Evolutionary conservation across 2,888 invertebrate species (phyloP).

Genomic region (Sylvicola cinctus): DNA sequence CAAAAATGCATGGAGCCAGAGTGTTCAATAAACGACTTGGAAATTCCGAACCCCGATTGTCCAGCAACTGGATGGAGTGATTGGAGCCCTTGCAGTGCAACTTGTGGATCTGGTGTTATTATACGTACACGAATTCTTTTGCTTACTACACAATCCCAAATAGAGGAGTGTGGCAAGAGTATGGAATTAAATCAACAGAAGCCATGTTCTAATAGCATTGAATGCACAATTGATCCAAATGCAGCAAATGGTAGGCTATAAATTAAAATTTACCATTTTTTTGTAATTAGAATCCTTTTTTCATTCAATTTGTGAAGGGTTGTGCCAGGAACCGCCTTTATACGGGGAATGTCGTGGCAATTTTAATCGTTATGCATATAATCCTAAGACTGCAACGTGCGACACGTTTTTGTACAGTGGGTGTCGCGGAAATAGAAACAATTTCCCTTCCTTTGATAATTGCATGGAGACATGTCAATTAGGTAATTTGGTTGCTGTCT

Average conservation of each 20-base stretch:
- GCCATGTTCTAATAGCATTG: slow-evolving; percentile 41
- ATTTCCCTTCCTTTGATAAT: slow-evolving; percentile 63
- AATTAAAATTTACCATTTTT: not conserved
- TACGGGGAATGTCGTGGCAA: slow-evolving; percentile 73
- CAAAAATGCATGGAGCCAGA: slow-evolving; percentile 49
- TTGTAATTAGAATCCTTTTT: slow-evolving; percentile 2
- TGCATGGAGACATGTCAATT: slow-evolving; percentile 45
- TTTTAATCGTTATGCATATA: slow-evolving; percentile 77
- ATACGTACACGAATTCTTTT: slow-evolving; percentile 48
- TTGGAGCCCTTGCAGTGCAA: slow-evolving; percentile 81
- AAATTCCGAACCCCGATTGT: slow-evolving; percentile 37
- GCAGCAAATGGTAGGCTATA: slow-evolving; percentile 48
- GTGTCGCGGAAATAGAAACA: slow-evolving; percentile 78
- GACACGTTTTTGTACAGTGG: slow-evolving; percentile 76
- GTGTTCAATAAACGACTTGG: slow-evolving; percentile 35
- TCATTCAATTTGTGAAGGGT: slow-evolving; percentile 26
- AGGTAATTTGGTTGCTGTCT: no score
- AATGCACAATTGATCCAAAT: slow-evolving; percentile 49
- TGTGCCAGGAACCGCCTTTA: slow-evolving; percentile 55
- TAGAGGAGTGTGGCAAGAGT: slow-evolving; percentile 36
- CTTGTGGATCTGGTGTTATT: slow-evolving; percentile 66
- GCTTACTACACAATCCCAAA: slow-evolving; percentile 41
- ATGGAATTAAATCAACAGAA: slow-evolving; percentile 57
- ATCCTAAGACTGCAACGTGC: slow-evolving; percentile 51
- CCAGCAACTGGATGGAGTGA: slow-evolving; percentile 77